Evolutionary conservation across 1,140 invertebrate species (phyloP).

Genomic region (Drosophila paulistorum): DNA sequence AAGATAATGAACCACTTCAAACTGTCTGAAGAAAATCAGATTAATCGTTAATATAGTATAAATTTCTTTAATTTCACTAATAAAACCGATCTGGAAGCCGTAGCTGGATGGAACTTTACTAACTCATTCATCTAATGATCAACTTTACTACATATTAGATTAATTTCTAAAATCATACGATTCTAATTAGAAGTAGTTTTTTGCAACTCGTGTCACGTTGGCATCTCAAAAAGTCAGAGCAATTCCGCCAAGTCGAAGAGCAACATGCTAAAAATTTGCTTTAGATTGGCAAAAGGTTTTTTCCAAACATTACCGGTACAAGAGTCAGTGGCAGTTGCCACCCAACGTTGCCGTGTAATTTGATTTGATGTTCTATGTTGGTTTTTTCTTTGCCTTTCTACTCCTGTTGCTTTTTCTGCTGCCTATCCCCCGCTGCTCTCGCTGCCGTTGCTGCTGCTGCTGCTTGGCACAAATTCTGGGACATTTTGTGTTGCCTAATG

Average conservation of each 20-base stretch:
- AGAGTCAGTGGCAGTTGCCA: conserved; percentile 38
- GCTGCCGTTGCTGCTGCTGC: conserved; percentile 25
- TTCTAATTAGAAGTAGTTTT: no score
- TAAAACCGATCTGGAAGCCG: no score
- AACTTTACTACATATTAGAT: no score
- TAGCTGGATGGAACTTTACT: no score
- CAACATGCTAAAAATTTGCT: conserved; percentile 53
- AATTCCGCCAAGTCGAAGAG: conserved; percentile 35
- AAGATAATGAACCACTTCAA: no score
- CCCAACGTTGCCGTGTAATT: conserved; percentile 67
- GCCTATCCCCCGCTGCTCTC: conserved; percentile 3
- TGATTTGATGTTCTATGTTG: conserved; percentile 70
- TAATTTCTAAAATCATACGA: no score
- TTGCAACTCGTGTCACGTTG: conserved; percentile 18
- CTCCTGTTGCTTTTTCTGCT: conserved; percentile 21
- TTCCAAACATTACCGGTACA: conserved; percentile 22
- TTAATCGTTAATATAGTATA: no score
- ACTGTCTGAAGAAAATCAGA: no score
- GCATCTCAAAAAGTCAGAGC: conserved; percentile 21
- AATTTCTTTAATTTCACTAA: no score
- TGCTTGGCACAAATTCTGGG: conserved; percentile 64
- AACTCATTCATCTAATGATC: no score
- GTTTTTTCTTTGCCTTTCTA: conserved; percentile 34
- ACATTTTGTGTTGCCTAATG: conserved; percentile 68
- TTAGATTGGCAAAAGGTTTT: conserved; percentile 48